Percentiles rank a stretch among this genome's conserved stretches.
Conservation (phyloP, 2,113 vertebrate species). For the Lamprotornis superbus region DNA sequence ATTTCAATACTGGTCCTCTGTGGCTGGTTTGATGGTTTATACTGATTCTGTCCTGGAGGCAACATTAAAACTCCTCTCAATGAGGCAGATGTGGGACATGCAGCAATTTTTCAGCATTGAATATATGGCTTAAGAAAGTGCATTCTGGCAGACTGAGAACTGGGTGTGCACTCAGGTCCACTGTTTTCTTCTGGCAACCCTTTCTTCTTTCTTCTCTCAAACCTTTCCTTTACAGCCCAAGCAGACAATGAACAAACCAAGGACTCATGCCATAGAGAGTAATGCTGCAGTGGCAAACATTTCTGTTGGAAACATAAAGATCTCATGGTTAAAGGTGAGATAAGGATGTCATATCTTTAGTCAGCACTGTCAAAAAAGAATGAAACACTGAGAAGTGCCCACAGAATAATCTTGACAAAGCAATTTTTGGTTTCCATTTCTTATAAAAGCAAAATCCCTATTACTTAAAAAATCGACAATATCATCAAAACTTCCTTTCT, state of each 20-base stretch:
- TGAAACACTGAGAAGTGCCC: not conserved
- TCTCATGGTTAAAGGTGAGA: not conserved
- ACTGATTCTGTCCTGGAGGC: not conserved
- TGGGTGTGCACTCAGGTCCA: not conserved
- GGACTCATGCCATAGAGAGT: not conserved
- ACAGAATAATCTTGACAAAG: not conserved
- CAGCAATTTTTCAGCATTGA: not conserved
- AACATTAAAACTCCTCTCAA: not conserved
- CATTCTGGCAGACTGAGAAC: not conserved
- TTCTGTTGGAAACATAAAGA: not conserved
- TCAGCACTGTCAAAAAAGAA: not conserved
- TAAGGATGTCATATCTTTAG: not conserved
- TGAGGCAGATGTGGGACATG: not conserved
- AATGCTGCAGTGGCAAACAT: not conserved
- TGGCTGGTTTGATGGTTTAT: not conserved
- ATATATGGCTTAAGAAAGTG: not conserved
- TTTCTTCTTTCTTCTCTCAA: not conserved
- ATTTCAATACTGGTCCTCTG: not conserved
- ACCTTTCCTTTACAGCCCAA: not conserved
- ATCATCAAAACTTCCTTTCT: rapidly evolving
- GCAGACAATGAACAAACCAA: not conserved
- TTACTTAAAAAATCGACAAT: not conserved
- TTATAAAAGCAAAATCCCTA: not conserved
- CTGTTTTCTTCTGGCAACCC: not conserved
- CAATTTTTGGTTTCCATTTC: not conserved